Conservation (phyloP, 2,113 vertebrate genomes). For the Pterocles orientalis region DNA sequence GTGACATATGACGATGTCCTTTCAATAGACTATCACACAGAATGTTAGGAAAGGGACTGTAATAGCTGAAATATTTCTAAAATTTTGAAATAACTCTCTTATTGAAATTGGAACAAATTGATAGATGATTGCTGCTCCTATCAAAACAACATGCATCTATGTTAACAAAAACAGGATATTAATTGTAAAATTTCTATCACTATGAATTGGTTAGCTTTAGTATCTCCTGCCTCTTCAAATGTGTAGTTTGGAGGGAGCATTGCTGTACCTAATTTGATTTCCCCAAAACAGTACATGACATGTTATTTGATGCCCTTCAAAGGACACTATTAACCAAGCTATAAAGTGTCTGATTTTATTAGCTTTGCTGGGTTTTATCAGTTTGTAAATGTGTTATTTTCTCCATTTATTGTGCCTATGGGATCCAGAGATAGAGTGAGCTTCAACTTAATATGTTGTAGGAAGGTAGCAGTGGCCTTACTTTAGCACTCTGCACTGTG, state of each 20-base stretch:
- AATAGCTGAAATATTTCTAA: background rate
- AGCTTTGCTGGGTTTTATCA: conserved; percentile 81
- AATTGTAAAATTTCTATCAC: conserved; percentile 42
- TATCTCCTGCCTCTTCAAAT: conserved; percentile 65
- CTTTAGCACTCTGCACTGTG: conserved; percentile 71
- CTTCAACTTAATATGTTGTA: conserved; percentile 79
- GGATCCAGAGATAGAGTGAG: conserved; percentile 77
- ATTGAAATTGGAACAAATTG: background rate
- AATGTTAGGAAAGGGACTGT: background rate
- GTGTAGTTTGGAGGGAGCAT: conserved; percentile 50
- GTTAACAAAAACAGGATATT: conserved; percentile 10
- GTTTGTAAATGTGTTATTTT: conserved; percentile 86
- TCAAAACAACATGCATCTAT: background rate
- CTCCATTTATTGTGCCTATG: conserved; percentile 82
- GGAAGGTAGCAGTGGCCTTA: conserved; percentile 67
- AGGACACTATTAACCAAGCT: conserved; percentile 81
- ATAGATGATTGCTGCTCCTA: background rate
- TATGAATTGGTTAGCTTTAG: conserved; percentile 51
- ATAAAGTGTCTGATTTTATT: conserved; percentile 85
- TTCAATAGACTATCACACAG: background rate
- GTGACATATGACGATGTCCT: background rate
- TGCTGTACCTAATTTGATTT: conserved; percentile 76
- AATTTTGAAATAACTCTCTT: background rate
- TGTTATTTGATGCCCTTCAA: conserved; percentile 86
- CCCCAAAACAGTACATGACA: conserved; percentile 76